Evolutionary conservation across 2,113 vertebrate genomes (phyloP).

Genomic region (Irena cyanogastra): DNA sequence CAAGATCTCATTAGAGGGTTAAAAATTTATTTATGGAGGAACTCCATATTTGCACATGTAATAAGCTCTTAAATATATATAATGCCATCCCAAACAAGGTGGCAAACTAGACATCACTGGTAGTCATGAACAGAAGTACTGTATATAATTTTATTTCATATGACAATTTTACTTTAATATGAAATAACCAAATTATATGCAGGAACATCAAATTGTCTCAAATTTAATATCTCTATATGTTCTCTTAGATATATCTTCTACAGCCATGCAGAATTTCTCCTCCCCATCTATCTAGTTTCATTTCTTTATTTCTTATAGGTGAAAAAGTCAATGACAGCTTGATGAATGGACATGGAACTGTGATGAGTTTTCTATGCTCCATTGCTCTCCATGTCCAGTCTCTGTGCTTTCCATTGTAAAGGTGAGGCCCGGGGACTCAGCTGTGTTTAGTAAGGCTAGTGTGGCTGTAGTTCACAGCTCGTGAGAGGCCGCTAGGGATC

Average conservation of each 20-base stretch:
- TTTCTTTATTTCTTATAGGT: neutral
- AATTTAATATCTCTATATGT: neutral
- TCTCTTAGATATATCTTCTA: neutral
- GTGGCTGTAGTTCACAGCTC: neutral
- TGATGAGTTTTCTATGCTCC: neutral
- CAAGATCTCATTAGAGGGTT: neutral
- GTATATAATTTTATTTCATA: neutral
- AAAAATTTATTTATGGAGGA: neutral
- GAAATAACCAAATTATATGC: neutral
- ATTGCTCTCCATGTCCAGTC: neutral
- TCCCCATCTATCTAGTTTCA: neutral
- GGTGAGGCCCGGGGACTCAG: neutral
- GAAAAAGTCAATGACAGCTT: neutral
- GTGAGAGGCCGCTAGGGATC: neutral
- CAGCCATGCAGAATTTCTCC: neutral
- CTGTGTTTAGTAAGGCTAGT: neutral
- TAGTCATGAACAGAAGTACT: neutral
- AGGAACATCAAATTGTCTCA: neutral
- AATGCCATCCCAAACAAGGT: neutral
- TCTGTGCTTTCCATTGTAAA: neutral
- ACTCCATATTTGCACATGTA: neutral
- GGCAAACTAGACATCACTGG: neutral
- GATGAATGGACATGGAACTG: neutral
- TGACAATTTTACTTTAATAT: neutral
- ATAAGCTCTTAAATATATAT: neutral